Percentiles rank a stretch among this genome's conserved stretches.
Conservation (phyloP, 2,113 vertebrate species). For the Octodon degus region DNA sequence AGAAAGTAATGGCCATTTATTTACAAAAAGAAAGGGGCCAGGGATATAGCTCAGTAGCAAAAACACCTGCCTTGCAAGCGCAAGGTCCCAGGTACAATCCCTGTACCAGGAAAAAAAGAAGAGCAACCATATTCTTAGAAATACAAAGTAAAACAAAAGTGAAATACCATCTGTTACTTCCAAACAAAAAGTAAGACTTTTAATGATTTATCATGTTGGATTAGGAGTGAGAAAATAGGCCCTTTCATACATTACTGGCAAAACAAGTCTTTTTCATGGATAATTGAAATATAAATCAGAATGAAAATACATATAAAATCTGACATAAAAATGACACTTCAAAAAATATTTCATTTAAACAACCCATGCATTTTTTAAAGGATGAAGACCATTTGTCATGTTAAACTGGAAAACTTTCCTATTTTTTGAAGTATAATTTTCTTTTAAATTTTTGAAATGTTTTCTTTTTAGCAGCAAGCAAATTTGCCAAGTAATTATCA, state of each 20-base stretch:
- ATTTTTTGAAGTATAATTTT: background rate
- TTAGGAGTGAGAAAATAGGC: background rate
- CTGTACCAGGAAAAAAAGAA: too few species aligned
- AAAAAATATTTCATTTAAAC: background rate
- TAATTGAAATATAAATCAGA: background rate
- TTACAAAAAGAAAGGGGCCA: background rate
- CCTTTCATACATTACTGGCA: background rate
- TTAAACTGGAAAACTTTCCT: background rate
- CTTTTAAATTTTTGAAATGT: slow-evolving; percentile 1
- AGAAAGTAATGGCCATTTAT: background rate
- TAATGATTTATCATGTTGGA: background rate
- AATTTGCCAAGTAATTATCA: background rate
- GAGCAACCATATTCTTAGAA: background rate
- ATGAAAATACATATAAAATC: background rate
- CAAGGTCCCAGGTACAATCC: too few species aligned
- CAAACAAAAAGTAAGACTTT: background rate
- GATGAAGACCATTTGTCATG: background rate
- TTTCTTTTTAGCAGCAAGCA: slow-evolving; percentile 18
- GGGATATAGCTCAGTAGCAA: too few species aligned
- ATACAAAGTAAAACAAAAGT: background rate
- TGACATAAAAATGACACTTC: slow-evolving; percentile 17
- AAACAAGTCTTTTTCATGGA: background rate
- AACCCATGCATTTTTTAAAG: slow-evolving; percentile 1
- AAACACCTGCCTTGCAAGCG: too few species aligned
- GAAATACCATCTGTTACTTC: background rate